Evolutionary conservation across 2,888 invertebrate species (phyloP), one percentile per base, ranked within the genome.

Genomic region (Synanthedon formicaeformis): DNA sequence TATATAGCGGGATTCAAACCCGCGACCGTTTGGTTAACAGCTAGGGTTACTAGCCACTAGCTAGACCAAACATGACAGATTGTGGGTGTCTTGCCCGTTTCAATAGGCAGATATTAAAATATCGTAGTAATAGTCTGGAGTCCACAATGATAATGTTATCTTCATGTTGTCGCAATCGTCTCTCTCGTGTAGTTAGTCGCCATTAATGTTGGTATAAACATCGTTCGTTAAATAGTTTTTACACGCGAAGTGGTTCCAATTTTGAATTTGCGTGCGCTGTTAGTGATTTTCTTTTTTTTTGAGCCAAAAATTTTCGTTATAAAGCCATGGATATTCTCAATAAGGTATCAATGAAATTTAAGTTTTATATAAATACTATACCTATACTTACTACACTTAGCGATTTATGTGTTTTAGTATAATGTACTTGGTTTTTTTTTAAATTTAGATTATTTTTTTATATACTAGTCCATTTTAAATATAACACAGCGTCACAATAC

Each of bases 321-420:
- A 49, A 13, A 23, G 51, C 48, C 40, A 57, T 57, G 57, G 57
- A 57, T 54, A 52, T 56, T 50, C 23, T 57, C 1, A 53, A 41
- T 53, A 57, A 57, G 57, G 57, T 57, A 16, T 2, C 16, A 53
- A 48, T 48, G 16, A 41, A 48, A 40, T 34, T 34, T 10, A 6
- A 34, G 2, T 34, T 34, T 34, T 34, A 34, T 8, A 34, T 34
- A 23, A 4, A 34, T 2, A 34, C 27, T 6, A 8, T 34, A 23
- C 18, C 18, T 18, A 2, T 18, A 3, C 2, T 3, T 18, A 27
- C 27, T 8, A 27, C 27, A 34, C 1, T 27, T 27, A 27, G 27
- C 27, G 27, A 34, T 34, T 34, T 34, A 34, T 34, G 2, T 10
- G 6, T 34, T 34, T 34, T 3, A 18, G 3, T 18, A 18, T 18